Evolutionary conservation across 2,888 invertebrate species (phyloP).

Genomic region (Stegophylla sp.): DNA sequence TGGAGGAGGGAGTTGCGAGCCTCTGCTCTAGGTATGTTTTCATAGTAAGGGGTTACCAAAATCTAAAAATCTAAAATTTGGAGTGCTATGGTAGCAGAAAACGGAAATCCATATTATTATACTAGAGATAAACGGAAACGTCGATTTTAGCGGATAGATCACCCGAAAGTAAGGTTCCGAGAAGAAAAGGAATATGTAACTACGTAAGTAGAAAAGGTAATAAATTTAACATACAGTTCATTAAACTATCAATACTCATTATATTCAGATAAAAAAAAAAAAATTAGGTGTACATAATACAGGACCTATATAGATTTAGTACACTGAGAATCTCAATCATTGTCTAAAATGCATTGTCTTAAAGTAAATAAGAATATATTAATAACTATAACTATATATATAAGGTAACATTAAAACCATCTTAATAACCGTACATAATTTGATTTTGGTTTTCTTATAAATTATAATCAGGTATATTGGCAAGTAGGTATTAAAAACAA

Average conservation of each 20-base stretch:
- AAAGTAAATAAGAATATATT: slow-evolving; percentile 1
- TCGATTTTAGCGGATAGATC: no score
- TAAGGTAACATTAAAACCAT: slow-evolving; percentile 49
- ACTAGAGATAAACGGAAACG: no score
- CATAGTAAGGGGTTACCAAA: no score
- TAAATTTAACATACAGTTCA: not conserved
- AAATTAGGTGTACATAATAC: not conserved
- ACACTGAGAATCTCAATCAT: slow-evolving; percentile 36
- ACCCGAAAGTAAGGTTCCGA: no score
- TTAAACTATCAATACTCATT: slow-evolving; percentile 21
- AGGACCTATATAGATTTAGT: slow-evolving; percentile 28
- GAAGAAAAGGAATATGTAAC: no score
- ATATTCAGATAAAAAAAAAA: slow-evolving; percentile 28
- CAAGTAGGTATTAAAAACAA: slow-evolving; percentile 13
- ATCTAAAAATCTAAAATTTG: no score
- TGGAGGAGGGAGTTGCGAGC: no score
- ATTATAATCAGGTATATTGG: slow-evolving; percentile 11
- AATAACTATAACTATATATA: slow-evolving; percentile 27
- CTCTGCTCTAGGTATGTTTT: no score
- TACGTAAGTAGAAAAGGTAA: not conserved
- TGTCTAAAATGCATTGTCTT: slow-evolving; percentile 44
- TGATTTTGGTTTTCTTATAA: slow-evolving; percentile 32
- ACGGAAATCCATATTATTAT: no score
- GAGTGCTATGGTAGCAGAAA: no score
- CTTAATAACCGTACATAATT: slow-evolving; percentile 27